phyloP scores from a whole-genome alignment of 2,888 invertebrate genomes.

The Lasioglossum oenotherae region DNA sequence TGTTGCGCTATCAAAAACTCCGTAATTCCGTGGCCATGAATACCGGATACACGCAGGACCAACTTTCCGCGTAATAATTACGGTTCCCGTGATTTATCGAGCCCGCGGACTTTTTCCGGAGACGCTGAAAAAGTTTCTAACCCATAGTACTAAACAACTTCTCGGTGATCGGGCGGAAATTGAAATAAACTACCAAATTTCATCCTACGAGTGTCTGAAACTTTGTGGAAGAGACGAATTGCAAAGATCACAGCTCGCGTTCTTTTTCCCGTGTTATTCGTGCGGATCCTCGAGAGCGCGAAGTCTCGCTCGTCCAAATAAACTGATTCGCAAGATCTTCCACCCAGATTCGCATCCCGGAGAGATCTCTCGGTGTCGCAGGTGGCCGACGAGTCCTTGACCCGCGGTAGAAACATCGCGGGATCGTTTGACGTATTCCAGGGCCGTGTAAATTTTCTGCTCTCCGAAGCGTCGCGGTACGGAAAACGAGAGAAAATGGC shows the following conservation, averaged over 20 bases:
- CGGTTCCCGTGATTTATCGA: slow-evolving; percentile 37
- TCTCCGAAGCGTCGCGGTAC: background rate
- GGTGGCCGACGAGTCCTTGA: background rate
- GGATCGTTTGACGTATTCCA: slow-evolving; percentile 36
- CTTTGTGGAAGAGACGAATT: background rate
- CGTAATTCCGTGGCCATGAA: slow-evolving; percentile 34
- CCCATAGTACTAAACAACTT: background rate
- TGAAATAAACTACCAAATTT: background rate
- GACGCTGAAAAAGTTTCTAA: background rate
- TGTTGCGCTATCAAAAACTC: slow-evolving; percentile 35
- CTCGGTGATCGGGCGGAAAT: no score
- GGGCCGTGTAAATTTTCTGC: slow-evolving; percentile 18
- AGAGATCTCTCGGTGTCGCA: background rate
- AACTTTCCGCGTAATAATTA: slow-evolving; percentile 45
- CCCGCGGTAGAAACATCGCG: background rate
- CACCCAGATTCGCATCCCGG: background rate
- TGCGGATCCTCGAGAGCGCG: background rate
- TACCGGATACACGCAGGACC: slow-evolving; percentile 22
- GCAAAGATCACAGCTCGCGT: background rate
- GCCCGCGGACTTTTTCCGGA: background rate
- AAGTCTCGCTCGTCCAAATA: background rate
- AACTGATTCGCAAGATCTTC: background rate
- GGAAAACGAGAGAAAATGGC: slow-evolving; percentile 19
- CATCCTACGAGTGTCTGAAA: background rate
- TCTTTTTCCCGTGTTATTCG: background rate